Evolutionary conservation across 92 coral and sea anemone species (phyloP), one percentile per base, ranked within the genome.

Genomic region (Desmophyllum pertusum): DNA sequence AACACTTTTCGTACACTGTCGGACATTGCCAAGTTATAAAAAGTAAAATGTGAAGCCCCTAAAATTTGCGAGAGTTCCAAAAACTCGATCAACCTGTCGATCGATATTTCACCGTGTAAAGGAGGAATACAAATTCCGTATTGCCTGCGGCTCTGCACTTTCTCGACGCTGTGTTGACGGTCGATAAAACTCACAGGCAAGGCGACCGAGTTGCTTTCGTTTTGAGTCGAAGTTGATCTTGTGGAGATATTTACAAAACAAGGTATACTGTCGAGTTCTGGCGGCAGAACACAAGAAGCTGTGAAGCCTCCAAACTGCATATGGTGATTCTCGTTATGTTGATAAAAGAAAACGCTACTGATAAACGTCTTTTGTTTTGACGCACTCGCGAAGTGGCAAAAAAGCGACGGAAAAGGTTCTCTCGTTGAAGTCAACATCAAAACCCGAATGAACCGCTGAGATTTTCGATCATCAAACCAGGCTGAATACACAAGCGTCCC

Each of bases 61-160:
- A 91, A 71, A 33, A 84, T 81, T 40, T 76, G 72, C 29, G 87
- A 53, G 10, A 91, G 86, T 66, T 91, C 94, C 25, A 91, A 69
- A 78, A 91, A 91, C 89, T 91, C 94, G 25, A 88, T 59, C 51
- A 91, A 17, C 38, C 63, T 70, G 35, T 88, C 65, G 36, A 80
- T 33, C 39, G 45, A 69, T 18, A 83, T 33, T 19, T 75, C 68
- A 15, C 87, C 94, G 36, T 79, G 79, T 29, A 91, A 43, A 10
- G 94, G 94, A 31, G 91, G 91, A 4, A 75, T 65, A 29, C 94
- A 91, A 66, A 91, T 70, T n/a, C 89, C 77, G 82, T 91, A 91
- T 46, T 52, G 73, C 59, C 48, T 25, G 17, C 17, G 72, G 6
- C 55, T 18, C n/a, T n/a, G n/a, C 17, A 67, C 37, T 23, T 62